Evolutionary conservation across 2,797 vertebrate species (phyloP), one percentile per base, ranked within the genome.

Genomic region (Propithecus deckenii): DNA sequence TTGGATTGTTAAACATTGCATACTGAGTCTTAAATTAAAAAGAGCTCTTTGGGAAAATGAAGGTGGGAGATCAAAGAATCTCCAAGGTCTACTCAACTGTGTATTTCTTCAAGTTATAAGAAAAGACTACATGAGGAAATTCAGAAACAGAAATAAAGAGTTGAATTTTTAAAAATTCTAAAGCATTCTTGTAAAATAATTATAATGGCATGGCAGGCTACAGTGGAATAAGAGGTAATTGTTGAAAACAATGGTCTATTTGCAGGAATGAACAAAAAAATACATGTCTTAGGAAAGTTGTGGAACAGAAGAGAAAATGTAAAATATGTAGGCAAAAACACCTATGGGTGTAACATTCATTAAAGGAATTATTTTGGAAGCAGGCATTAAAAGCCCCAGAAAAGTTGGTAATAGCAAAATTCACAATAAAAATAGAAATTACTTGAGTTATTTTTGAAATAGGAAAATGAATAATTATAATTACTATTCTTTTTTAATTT

Each of bases 391-490:
- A 96, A 84, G 25, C 18, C 38, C 25, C 61, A 83, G 20, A 90
- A n/a, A 96, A 79, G 46, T 2, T 80, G 57, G 43, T 57, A 22
- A 61, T 28, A 86, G n/a, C 28, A 78, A 11, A 88, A 81, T 95
- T 76, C 75, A 84, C 32, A 85, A 18, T 81, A 86, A 94, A 86
- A 74, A 83, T 52, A 15, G 91, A 84, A 95, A 74, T 71, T 71
- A 30, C 20, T 81, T n/a, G 32, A 67, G 43, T 72, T 86, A 81
- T 67, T 74, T 94, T 86, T 69, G 15, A 87, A 92, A 35, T 57
- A 91, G 43, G 50, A 57, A 72, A 87, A 91, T 38, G 46, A 67
- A 48, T 78, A 22, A 55, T 61, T 72, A 57, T 89, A 92, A 85
- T 76, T 81, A 71, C 59, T 71, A 12, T 57, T 20, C 5, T 80